Conservation (phyloP, 2,797 vertebrate species). For the Bradypus variegatus region DNA sequence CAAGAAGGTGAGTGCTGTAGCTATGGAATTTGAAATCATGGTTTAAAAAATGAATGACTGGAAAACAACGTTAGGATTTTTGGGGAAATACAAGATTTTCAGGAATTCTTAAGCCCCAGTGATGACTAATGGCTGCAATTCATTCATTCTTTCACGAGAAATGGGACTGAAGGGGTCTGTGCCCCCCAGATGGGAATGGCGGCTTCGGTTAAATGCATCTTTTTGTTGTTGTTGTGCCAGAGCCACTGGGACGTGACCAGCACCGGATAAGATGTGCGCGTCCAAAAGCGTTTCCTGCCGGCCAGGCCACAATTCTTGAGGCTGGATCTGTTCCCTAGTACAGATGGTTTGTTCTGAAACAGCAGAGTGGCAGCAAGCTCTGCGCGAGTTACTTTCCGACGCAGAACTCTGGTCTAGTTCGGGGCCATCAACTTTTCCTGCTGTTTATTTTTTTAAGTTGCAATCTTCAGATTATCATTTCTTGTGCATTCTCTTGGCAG, state of each 20-base stretch:
- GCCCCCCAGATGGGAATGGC: neutral
- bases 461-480: neutral
- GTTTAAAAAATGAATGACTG: neutral
- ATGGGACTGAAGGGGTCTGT: neutral
- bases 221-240: neutral
- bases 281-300: neutral
- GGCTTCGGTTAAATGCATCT: neutral
- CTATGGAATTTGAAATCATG: neutral
- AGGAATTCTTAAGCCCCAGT: neutral
- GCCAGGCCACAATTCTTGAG: no score
- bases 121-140: neutral
- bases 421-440: neutral
- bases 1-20: neutral
- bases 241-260: neutral
- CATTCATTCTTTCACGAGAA: neutral
- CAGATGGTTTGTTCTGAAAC: no score
- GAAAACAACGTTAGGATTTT: neutral
- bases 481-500: neutral
- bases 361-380: neutral
- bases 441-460: no score
- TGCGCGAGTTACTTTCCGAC: rapidly evolving
- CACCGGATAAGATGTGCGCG: neutral
- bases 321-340: no score
- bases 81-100: neutral
- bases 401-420: neutral